Conservation (phyloP, 2,113 vertebrate genomes). For the Mystacornis crossleyi region DNA sequence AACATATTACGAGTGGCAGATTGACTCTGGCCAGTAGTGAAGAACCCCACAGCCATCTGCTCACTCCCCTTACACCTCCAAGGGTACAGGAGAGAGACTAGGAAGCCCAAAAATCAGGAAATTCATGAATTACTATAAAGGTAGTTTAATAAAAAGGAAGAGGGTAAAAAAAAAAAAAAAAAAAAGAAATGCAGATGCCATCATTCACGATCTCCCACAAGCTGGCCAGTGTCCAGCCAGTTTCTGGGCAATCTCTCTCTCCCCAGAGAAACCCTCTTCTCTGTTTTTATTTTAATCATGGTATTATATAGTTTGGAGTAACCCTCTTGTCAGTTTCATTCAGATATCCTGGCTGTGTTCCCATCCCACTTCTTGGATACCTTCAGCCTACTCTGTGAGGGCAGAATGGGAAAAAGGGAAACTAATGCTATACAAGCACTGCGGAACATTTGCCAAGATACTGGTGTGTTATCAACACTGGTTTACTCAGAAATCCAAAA, state of each 20-base stretch:
- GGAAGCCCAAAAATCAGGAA: not conserved
- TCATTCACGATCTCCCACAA: not conserved
- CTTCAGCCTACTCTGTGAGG: not conserved
- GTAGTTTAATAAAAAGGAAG: not conserved
- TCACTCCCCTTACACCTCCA: not conserved
- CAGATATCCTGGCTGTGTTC: not conserved
- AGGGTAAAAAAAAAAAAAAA: not conserved
- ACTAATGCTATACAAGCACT: not conserved
- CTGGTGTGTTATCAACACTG: not conserved
- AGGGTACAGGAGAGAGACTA: not conserved
- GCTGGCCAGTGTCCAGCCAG: not conserved
- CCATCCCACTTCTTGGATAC: not conserved
- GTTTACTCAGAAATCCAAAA: not conserved
- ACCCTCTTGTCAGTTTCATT: not conserved
- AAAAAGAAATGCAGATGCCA: not conserved
- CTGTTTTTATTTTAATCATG: not conserved
- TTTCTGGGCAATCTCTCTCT: not conserved
- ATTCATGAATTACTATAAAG: not conserved
- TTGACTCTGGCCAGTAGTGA: not conserved
- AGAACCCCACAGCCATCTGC: not conserved
- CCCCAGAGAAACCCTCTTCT: not conserved
- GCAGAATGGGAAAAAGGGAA: not conserved
- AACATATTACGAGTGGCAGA: not conserved
- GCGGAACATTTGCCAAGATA: not conserved
- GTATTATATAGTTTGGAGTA: not conserved